Evolutionary conservation across 2,888 invertebrate genomes (phyloP), one percentile per base, ranked within the genome.

Genomic region (Trachelus tabidus): DNA sequence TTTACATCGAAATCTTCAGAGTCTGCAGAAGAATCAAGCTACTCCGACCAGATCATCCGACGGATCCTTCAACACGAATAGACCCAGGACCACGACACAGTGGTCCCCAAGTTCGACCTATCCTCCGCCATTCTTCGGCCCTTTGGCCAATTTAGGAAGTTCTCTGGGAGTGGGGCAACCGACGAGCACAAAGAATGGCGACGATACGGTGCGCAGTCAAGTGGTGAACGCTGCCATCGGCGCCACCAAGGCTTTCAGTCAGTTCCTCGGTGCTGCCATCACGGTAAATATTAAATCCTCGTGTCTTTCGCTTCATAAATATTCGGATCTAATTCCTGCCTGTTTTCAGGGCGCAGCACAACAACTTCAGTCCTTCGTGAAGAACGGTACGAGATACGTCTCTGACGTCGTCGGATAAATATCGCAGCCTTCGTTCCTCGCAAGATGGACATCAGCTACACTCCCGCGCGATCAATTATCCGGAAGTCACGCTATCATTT

Each of bases 251-350:
- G 95, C 95, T 2, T 95, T 96, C 90, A 95, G 96, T 80, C 94
- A 95, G 91, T 96, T 96, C 92, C 93, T 96, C 86, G 96, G 96
- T 85, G 94, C 95, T 87, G 96, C 96, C 77, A 94, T 96, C 87
- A 95, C 96, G 94, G 96, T 96, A 87, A 86, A 82, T 83, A 76
- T 34, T 37, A 23, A 40, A 35, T 11, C 34, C 37, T 15, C 1
- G 69, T 78, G 56, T 74, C 74, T 69, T 76, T 77, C 78, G 30
- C 75, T 40, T 74, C 75, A 76, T 37, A 73, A 1, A 69, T n/a
- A 31, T 30, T 69, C 33, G 31, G 33, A 12, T 12, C 40, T 40
- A 40, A 40, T 40, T 40, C 40, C 40, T 15, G 1, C 4, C 15
- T 79, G 84, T 85, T 93, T 94, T 75, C 93, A 96, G 96, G 95